Base-by-base conservation (phyloP, 2,888 invertebrate species). In the Phanerotoma sp. region DNA sequence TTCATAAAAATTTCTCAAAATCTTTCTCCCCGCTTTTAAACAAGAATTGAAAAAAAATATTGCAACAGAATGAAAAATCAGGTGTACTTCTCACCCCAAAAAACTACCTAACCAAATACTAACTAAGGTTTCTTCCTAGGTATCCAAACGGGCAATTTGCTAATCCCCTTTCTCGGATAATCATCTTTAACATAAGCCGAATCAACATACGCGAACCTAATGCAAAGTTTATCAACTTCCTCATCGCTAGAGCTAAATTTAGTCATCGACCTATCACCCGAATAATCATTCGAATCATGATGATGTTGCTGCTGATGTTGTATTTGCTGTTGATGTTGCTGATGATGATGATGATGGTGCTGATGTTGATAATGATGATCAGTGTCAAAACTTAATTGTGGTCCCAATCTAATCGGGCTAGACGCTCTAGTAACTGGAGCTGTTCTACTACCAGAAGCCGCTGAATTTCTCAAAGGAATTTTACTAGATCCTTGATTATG, bases 401-500 rank as follows among this genome's bases (percentile, higher is more conserved):
- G 60, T 4, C 62, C 61, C 11, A 65, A 55, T 38, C 70, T 65
- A 13, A 74, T 68, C 0, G 76, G 77, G 55, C 77, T 76, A 11
- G 77, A 76, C 4, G 75, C 74, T 54, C 77, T 66, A 1, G 77
- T 77, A 2, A 71, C 68, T 0, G 77, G 76, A 5, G 75, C 76
- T 3, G 77, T 77, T 54, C 73, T 68, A 54, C 76, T 75, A 13
- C 74, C 74, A 22, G 69, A 68, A n/a, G 67, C 61, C 13, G 70
- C 62, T 3, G 61, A 62, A 54, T 64, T 74, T 41, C 75, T 67
- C 53, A 77, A 61, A 2, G 77, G 72, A 52, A 77, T 76, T 55
- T 75, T 75, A 54, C 76, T 74, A 18, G 67, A 61, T 15, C 75
- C 77, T 45, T 76, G 76, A 68, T 77, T 77, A 56, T 77, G 77